Evolutionary conservation across 2,797 vertebrate genomes (phyloP), one percentile per base, ranked within the genome.

Genomic region (Diglossa cyanea): DNA sequence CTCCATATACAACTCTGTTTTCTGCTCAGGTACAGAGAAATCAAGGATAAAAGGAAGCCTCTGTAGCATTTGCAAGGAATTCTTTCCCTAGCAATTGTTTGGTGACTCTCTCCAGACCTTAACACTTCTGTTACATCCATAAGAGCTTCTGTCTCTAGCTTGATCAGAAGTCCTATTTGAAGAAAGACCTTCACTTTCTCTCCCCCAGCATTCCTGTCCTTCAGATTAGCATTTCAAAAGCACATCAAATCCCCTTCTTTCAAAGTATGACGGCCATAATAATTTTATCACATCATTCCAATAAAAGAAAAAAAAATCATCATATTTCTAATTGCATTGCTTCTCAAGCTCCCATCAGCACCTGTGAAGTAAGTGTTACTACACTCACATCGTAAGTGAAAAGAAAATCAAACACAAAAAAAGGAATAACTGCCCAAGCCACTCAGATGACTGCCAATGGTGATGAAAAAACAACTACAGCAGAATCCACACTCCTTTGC

Each of bases 181-280:
- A 82, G 45, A 85, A 87, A 75, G 39, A 85, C 37, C 63, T 70
- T 85, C 70, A n/a, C 28, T 74, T 86, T 58, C 26, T 77, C 61
- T 81, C 21, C 23, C 25, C 12, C 48, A 70, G 40, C 33, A 61
- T 70, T 82, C 21, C 77, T 45, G 33, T 73, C 92, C 60, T 84
- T 91, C 71, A 79, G 45, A 80, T 63, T 35, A 76, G 24, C 63
- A 76, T 82, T 85, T 89, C 60, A 89, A 92, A 92, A 92, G 28
- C 31, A 26, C 47, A 55, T 10, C 8, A 50, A 24, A 80, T 71
- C 24, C 61, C 24, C 15, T 62, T 71, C 45, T 65, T 92, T 85
- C 77, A 26, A 55, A 80, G 35, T 51, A 7, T 19, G 42, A 81
- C 11, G 24, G 48, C 19, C 62, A 75, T 23, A 78, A 54, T n/a